Percentiles rank a stretch among this genome's conserved stretches.
phyloP scores from a whole-genome alignment of 2,113 vertebrate genomes.

The Xiphophorus couchianus region DNA sequence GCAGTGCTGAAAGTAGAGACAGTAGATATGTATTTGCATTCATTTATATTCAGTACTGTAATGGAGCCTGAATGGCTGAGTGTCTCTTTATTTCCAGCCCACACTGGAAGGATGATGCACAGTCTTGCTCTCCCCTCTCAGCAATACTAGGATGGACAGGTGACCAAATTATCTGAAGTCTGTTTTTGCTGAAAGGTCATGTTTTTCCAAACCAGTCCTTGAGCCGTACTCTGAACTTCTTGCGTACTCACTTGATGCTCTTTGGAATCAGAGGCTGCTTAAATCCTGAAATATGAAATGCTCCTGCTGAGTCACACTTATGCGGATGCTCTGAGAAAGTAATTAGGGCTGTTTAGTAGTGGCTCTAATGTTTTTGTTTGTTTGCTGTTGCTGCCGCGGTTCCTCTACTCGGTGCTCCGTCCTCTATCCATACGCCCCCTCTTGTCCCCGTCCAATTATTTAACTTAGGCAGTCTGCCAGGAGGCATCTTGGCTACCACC shows the following conservation, averaged over 20 bases:
- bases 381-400: constrained; percentile 35
- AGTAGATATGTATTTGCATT: constrained; percentile 46
- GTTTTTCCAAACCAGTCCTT: constrained; percentile 27
- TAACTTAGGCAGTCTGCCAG: constrained; percentile 65
- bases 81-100: constrained; percentile 51
- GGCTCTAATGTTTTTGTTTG: constrained; percentile 52
- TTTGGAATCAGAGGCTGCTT: constrained; percentile 19
- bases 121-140: constrained; percentile 19
- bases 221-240: constrained; percentile 34
- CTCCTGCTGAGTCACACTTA: constrained; percentile 27
- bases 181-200: constrained; percentile 55
- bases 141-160: constrained; percentile 36
- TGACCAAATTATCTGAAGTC: constrained; percentile 39
- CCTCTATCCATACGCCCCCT: constrained; percentile 39
- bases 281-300: constrained; percentile 22
- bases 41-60: constrained; percentile 43
- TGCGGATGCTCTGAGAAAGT: constrained; percentile 2
- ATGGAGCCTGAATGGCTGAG: constrained; percentile 37
- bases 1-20: constrained; percentile 45
- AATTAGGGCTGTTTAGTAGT: constrained; percentile 38
- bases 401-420: constrained; percentile 36
- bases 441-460: constrained; percentile 70
- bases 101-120: constrained; percentile 31
- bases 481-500: constrained; percentile 58
- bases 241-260: constrained; percentile 22